Base-by-base conservation (phyloP, 2,113 vertebrate genomes). In the Hypomesus transpacificus region DNA sequence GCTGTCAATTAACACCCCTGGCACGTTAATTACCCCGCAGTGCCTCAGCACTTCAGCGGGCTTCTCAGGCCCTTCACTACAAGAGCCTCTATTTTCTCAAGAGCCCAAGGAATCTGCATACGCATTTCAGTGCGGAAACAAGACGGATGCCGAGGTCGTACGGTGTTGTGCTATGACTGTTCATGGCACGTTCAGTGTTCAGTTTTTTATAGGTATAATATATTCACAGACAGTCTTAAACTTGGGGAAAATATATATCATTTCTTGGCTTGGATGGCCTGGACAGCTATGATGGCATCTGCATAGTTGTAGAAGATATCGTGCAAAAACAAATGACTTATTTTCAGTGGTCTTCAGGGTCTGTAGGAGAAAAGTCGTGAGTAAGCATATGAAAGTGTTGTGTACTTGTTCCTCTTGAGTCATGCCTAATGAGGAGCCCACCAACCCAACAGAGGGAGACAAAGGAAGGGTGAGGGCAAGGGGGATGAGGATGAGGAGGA, bases 1-100 rank as follows among this genome's bases (percentile, higher is more conserved):
- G 86, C 85, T 81, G 85, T 86, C 87, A 89, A 89, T 90, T 91
- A 91, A 91, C 91, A 91, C 91, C 90, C 91, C 84, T 83, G 83
- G 87, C 87, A 90, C 84, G 82, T 86, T 92, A 91, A 92, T 91
- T 76, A 90, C 88, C 84, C 87, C 74, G 75, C 84, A 81, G 83
- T 87, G 87, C 80, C 84, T 82, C 39, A 75, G 86, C 88, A 90
- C 91, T 90, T 87, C 86, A 90, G 77, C 78, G 79, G 86, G 87
- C 88, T 81, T 88, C 83, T 82, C 77, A 87, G 85, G 82, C 86
- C 80, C 84, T 75, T 72, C 74, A 88, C 83, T 86, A 90, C 85
- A 79, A 90, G 89, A 80, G 86, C 85, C 82, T 84, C 78, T 82
- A 85, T 85, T 85, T 80, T 82, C 82, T 82, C 78, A 76, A 86